Percentiles rank a stretch among this genome's conserved stretches.
These are phyloP conservation scores for Merluccius polli DNA, from an alignment of 2,797 vertebrate genomes.

Conservation along the genomic window DNA sequence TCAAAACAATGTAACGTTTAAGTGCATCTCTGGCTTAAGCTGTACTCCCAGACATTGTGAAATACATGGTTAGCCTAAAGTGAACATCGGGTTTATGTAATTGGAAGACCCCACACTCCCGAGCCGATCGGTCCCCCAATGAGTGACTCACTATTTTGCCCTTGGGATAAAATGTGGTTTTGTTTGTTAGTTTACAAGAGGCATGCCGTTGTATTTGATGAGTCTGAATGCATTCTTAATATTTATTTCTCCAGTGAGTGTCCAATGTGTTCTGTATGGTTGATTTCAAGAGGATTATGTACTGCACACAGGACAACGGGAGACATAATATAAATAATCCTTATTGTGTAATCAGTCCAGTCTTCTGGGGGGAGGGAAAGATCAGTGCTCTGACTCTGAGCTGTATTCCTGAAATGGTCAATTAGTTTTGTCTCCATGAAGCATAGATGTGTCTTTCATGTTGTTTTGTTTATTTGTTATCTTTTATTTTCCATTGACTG, in stretches of 20 bases:
- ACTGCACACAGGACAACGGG: not conserved
- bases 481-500: not conserved
- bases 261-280: not conserved
- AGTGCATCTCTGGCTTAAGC: too few relatives aligned
- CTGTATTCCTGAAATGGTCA: not conserved
- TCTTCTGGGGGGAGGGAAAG: not conserved
- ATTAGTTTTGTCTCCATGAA: not conserved
- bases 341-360: not conserved
- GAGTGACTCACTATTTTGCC: too few relatives aligned
- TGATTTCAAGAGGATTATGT: not conserved
- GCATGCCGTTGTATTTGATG: slow-evolving; percentile 1
- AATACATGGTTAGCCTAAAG: too few relatives aligned
- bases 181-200: not conserved
- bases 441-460: not conserved
- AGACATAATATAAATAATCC: not conserved
- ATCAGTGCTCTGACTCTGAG: not conserved
- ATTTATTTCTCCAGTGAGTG: slow-evolving; percentile 1
- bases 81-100: too few relatives aligned
- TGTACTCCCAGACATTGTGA: too few relatives aligned
- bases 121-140: too few relatives aligned
- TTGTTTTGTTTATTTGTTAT: not conserved
- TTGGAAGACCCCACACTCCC: too few relatives aligned
- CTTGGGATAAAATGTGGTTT: not conserved
- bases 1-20: too few relatives aligned
- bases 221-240: not conserved